Conservation (phyloP, 2,113 vertebrate species). For the Saguinus midas region DNA sequence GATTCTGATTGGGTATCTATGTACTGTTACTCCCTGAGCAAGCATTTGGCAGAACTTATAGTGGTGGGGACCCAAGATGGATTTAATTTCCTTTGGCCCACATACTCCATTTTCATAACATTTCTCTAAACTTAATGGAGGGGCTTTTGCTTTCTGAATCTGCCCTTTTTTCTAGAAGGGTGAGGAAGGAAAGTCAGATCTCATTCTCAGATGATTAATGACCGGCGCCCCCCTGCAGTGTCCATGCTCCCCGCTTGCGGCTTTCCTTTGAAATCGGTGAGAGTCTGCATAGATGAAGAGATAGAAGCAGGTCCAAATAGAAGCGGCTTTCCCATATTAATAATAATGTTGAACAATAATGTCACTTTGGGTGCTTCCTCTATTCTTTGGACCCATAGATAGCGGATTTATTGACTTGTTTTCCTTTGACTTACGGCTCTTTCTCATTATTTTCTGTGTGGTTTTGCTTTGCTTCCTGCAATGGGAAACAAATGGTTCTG, state of each 20-base stretch:
- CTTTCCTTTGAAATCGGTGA: not conserved
- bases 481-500: not conserved
- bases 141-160: not conserved
- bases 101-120: not conserved
- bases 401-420: not conserved
- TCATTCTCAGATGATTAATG: not conserved
- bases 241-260: not conserved
- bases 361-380: not conserved
- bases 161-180: not conserved
- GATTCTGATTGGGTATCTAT: not conserved
- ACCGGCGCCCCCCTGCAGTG: not conserved
- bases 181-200: not conserved
- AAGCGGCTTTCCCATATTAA: not conserved
- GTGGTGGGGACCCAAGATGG: not conserved
- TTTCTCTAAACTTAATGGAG: not conserved
- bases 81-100: not conserved
- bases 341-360: not conserved
- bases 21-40: not conserved
- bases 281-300: not conserved
- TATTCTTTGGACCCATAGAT: not conserved
- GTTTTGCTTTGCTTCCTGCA: not conserved
- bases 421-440: not conserved
- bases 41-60: too few species aligned
- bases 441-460: not conserved
- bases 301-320: not conserved